phyloP scores from a whole-genome alignment of 2,113 vertebrate species.

The Gorilla gorilla region DNA sequence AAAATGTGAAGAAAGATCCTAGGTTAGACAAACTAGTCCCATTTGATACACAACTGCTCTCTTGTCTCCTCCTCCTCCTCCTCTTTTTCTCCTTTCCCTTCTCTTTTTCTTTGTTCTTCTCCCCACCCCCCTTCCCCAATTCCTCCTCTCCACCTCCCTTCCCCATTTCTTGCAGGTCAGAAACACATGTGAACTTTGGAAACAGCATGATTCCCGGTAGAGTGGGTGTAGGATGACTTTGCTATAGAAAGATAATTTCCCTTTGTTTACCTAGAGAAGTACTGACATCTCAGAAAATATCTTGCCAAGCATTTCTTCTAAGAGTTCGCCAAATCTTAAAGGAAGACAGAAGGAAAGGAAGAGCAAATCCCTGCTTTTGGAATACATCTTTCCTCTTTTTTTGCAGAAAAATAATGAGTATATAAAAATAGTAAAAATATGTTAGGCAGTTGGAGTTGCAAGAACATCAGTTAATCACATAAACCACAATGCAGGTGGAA shows the following conservation, averaged over 20 bases:
- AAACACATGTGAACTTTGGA: not conserved
- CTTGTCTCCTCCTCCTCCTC: not conserved
- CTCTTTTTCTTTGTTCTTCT: not conserved
- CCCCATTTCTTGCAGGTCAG: not conserved
- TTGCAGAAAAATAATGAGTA: slow-evolving; percentile 49
- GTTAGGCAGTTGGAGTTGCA: slow-evolving; percentile 63
- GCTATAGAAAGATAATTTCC: not conserved
- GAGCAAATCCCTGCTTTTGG: not conserved
- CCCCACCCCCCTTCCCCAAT: not conserved
- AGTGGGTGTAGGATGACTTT: not conserved
- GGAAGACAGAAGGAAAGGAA: not conserved
- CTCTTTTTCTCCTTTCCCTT: not conserved
- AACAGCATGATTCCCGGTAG: not conserved
- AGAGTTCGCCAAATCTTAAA: not conserved
- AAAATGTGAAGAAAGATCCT: not conserved
- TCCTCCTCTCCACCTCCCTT: fast-evolving
- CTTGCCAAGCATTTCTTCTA: not conserved
- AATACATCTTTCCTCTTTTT: not conserved
- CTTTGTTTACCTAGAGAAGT: not conserved
- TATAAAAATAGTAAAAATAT: slow-evolving; percentile 57
- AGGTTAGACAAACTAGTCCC: not conserved
- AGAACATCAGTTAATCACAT: slow-evolving; percentile 69
- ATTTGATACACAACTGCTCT: not conserved
- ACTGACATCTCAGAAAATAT: not conserved
- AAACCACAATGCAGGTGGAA: slow-evolving; percentile 40